Evolutionary conservation across 2,797 vertebrate genomes (phyloP).

Genomic region (Yasuhikotakia modesta): DNA sequence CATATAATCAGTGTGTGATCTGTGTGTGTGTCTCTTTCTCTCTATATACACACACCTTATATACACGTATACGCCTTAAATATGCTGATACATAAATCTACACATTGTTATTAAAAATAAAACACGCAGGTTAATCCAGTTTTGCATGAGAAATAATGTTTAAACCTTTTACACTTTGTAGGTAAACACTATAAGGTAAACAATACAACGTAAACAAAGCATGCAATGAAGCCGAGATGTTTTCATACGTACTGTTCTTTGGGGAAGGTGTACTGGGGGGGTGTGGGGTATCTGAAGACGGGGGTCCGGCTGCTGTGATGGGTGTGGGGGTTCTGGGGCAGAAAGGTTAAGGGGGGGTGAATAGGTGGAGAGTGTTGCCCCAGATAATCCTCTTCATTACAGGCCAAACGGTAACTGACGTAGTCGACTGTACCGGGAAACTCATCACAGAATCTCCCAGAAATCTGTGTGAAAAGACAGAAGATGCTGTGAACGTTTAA

Average conservation of each 20-base stretch:
- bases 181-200: background rate
- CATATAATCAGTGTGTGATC: too few species aligned
- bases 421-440: conserved; percentile 84
- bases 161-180: background rate
- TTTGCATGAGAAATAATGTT: background rate
- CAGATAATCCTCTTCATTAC: conserved; percentile 81
- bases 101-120: background rate
- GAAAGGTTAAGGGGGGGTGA: conserved; percentile 78
- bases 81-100: background rate
- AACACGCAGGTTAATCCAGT: conserved; percentile 1
- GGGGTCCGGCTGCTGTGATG: conserved; percentile 69
- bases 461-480: conserved; percentile 72
- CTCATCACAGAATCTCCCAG: conserved; percentile 81
- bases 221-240: conserved; percentile 9
- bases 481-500: conserved; percentile 1
- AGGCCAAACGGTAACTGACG: conserved; percentile 81
- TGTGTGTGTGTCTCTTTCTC: too few species aligned
- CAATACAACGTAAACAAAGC: conserved; percentile 4
- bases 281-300: conserved; percentile 76
- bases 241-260: conserved; percentile 86
- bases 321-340: conserved; percentile 81
- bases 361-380: conserved; percentile 81
- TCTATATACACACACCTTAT: too few species aligned
- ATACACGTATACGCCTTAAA: too few species aligned
- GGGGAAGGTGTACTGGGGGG: conserved; percentile 81